Evolutionary conservation across 1,140 invertebrate genomes (phyloP).

Genomic region (Dreissena polymorpha): DNA sequence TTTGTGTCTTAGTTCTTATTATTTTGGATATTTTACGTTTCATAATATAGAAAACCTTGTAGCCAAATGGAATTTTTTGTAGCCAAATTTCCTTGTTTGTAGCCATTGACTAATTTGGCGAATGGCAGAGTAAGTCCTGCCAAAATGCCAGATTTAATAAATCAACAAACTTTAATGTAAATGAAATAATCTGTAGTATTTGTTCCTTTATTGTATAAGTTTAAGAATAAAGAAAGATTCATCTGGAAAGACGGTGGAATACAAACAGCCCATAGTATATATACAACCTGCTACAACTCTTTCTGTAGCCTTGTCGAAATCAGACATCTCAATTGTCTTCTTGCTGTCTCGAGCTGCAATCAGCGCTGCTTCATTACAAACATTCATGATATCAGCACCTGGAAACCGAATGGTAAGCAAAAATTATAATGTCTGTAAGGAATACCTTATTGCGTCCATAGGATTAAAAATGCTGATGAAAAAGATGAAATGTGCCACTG

Average conservation of each 20-base stretch:
- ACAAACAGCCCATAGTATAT: not conserved
- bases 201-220: no score
- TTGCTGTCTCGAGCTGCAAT: conserved; percentile 96
- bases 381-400: conserved; percentile 99
- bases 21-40: no score
- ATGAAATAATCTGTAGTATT: no score
- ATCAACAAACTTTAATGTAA: no score
- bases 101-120: no score
- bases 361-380: conserved; percentile 99
- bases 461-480: not conserved
- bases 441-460: no score
- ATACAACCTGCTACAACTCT: conserved; percentile 89
- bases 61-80: no score
- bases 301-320: conserved; percentile 99
- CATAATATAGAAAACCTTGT: no score
- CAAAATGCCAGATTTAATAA: no score
- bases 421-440: not conserved
- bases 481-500: not conserved
- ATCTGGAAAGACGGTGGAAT: not conserved
- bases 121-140: no score
- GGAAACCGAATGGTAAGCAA: conserved; percentile 38
- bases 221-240: not conserved
- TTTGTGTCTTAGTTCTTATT: no score
- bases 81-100: no score
- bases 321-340: conserved; percentile 89